Conservation (phyloP, 2,113 vertebrate genomes). For the Tichodroma muraria region DNA sequence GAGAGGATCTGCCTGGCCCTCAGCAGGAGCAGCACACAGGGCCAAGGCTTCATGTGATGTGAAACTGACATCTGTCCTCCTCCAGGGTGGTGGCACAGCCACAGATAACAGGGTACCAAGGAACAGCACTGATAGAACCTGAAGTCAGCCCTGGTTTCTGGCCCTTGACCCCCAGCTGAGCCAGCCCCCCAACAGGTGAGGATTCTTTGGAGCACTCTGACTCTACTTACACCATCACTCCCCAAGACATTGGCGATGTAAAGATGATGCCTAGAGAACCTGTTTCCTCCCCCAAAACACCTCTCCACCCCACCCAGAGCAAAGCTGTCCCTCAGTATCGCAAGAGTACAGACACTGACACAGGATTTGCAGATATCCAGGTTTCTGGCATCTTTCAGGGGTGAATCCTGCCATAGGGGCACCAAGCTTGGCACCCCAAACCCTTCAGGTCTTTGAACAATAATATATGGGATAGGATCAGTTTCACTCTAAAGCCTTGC, state of each 20-base stretch:
- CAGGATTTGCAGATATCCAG: background rate
- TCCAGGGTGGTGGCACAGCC: background rate
- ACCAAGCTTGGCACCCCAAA: background rate
- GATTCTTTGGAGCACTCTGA: background rate
- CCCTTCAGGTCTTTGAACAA: background rate
- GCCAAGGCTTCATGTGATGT: background rate
- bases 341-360: background rate
- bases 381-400: background rate
- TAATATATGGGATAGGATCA: background rate
- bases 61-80: background rate
- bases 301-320: background rate
- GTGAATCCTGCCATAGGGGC: rapidly evolving
- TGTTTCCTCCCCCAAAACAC: background rate
- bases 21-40: background rate
- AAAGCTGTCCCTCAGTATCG: background rate
- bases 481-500: background rate
- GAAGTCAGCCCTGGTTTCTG: background rate
- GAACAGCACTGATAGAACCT: background rate
- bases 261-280: no score
- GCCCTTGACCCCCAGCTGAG: background rate
- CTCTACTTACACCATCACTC: background rate
- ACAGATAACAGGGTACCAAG: background rate
- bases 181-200: background rate
- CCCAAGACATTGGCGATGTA: rapidly evolving
- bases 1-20: background rate